Evolutionary conservation across 2,888 invertebrate species (phyloP).

Genomic region (Lasioglossum vierecki): DNA sequence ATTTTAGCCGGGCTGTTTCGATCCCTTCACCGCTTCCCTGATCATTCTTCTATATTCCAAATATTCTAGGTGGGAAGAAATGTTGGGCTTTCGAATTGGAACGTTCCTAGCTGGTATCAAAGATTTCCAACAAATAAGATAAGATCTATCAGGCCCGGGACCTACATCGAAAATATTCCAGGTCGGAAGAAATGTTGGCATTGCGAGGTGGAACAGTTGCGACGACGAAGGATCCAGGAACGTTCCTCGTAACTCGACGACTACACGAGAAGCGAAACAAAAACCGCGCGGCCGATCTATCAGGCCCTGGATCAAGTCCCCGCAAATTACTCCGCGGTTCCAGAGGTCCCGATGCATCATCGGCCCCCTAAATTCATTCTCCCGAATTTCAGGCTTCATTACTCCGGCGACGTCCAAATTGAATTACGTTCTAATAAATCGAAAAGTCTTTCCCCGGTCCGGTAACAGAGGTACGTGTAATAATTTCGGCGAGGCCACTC

Average conservation of each 20-base stretch:
- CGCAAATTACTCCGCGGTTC: background rate
- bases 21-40: background rate
- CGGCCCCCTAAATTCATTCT: background rate
- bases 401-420: background rate
- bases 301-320: background rate
- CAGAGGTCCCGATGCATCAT: constrained; percentile 4
- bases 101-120: too few relatives aligned
- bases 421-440: constrained; percentile 4
- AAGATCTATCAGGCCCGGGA: too few relatives aligned
- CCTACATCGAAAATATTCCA: too few relatives aligned
- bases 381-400: background rate
- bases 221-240: too few relatives aligned
- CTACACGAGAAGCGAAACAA: background rate
- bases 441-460: background rate
- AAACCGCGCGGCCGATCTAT: background rate
- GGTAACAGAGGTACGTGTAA: background rate
- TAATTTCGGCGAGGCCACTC: constrained; percentile 46
- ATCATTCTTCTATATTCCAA: background rate
- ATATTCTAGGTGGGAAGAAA: too few relatives aligned
- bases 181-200: too few relatives aligned
- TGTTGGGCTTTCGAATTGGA: too few relatives aligned
- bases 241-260: background rate
- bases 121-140: too few relatives aligned
- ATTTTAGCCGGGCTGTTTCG: background rate
- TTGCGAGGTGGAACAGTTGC: too few relatives aligned